These are phyloP conservation scores for Dufourea novaeangliae DNA, from an alignment of 1,140 invertebrate genomes.

Conservation along the genomic window DNA sequence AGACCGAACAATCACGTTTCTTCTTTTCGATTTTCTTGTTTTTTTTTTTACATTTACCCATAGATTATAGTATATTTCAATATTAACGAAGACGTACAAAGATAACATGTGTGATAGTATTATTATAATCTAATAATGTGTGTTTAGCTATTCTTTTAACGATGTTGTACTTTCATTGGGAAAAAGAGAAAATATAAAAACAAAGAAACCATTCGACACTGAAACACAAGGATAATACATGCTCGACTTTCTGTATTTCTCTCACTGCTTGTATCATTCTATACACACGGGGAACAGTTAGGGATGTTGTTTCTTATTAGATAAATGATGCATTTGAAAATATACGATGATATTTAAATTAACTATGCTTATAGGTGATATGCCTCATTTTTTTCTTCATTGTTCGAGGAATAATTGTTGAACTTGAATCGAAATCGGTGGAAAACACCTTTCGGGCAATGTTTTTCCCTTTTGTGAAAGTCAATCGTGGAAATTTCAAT, in stretches of 20 bases:
- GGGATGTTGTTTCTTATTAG: neutral
- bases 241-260: neutral
- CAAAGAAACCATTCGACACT: neutral
- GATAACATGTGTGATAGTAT: conserved; percentile 39
- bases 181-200: conserved; percentile 20
- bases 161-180: conserved; percentile 1
- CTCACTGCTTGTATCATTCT: neutral
- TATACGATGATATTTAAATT: too few relatives aligned
- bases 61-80: conserved; percentile 34
- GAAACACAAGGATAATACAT: neutral
- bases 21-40: neutral
- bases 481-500: too few relatives aligned
- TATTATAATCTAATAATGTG: conserved; percentile 23
- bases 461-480: too few relatives aligned
- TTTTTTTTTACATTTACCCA: conserved; percentile 40
- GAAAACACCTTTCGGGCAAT: too few relatives aligned
- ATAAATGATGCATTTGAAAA: neutral
- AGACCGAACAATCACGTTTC: neutral
- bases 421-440: too few relatives aligned
- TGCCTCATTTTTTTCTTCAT: too few relatives aligned
- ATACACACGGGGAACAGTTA: neutral
- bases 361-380: too few relatives aligned
- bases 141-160: conserved; percentile 29
- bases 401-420: too few relatives aligned
- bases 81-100: conserved; percentile 48